These are phyloP conservation scores for Nomada fabriciana DNA, from an alignment of 2,888 invertebrate genomes.

Conservation along the genomic window DNA sequence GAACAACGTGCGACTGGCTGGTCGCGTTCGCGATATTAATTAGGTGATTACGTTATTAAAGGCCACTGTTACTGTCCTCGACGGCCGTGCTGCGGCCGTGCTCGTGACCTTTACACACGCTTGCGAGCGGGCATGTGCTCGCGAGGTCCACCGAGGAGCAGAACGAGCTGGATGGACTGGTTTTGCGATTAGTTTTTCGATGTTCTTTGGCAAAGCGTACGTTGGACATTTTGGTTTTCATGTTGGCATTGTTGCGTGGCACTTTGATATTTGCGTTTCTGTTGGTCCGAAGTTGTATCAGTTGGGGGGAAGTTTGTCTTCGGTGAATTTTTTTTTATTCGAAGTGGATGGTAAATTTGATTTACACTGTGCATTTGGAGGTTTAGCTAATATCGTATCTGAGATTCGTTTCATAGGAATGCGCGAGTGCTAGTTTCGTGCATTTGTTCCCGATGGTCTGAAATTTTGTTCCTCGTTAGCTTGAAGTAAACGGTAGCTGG, in stretches of 20 bases:
- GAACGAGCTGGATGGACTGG: not conserved
- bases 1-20: constrained; percentile 52
- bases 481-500: too few species aligned
- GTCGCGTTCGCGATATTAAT: constrained; percentile 74
- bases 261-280: too few species aligned
- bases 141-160: not conserved
- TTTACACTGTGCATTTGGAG: not conserved
- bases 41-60: constrained; percentile 76
- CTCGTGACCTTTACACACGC: constrained; percentile 19
- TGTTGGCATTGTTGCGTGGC: not conserved
- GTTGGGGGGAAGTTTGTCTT: too few species aligned
- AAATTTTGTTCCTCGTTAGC: too few species aligned
- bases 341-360: not conserved
- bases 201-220: not conserved
- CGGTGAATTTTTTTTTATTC: not conserved
- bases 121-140: not conserved
- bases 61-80: constrained; percentile 70
- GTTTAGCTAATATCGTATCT: too few species aligned
- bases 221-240: too few species aligned
- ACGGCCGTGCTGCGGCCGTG: constrained; percentile 49
- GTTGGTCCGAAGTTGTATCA: not conserved
- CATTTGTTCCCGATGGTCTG: too few species aligned
- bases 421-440: too few species aligned
- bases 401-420: too few species aligned
- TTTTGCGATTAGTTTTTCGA: not conserved